Evolutionary conservation across 2,113 vertebrate species (phyloP), one percentile per base, ranked within the genome.

Genomic region (Marmota monax): DNA sequence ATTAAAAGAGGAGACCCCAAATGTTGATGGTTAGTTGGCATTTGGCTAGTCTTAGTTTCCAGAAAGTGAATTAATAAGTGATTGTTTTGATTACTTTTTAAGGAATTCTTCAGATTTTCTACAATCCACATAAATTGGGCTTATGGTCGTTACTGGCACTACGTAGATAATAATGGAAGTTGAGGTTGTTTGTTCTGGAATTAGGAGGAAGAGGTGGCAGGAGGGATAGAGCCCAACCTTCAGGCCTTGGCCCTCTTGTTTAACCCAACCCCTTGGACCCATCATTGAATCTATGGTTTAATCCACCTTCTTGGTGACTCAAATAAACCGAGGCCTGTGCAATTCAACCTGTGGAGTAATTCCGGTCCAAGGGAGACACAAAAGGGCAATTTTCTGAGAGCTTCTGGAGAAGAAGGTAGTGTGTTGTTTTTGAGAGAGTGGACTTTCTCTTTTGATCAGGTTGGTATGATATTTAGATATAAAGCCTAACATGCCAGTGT

Each of bases 21-120:
- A 79, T 29, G 17, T 72, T 86, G 42, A 45, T 63, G 58, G 13
- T 77, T 51, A 74, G 20, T 56, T 80, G 63, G 72, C 7, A 76
- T 78, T 74, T 76, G 32, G 61, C 29, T 84, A 89, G 23, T 53
- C 29, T n/a, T 53, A n/a, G 78, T 69, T 48, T 63, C 80, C 58
- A 61, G 32, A 94, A 92, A 95, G 77, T 84, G 39, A 90, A 39
- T 92, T 29, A 42, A 89, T 87, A 37, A 63, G 5, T 84, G 61
- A 96, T 69, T 82, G 45, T 77, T 89, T 61, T 80, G 56, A 94
- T 92, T 88, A 39, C 56, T 76, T 72, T 61, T n/a, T 25, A 73
- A 92, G 53, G 29, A 12, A 67, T 27, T 92, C 73, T 95, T 74
- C 45, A 86, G 39, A 48, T 51, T 80, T 96, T 61, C 80, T 92